A percentile compares a stretch with the other conserved stretches of the same genome.
Evolutionary conservation across 2,888 invertebrate species (phyloP).

Genomic region (Chalcosyrphus nemorum): DNA sequence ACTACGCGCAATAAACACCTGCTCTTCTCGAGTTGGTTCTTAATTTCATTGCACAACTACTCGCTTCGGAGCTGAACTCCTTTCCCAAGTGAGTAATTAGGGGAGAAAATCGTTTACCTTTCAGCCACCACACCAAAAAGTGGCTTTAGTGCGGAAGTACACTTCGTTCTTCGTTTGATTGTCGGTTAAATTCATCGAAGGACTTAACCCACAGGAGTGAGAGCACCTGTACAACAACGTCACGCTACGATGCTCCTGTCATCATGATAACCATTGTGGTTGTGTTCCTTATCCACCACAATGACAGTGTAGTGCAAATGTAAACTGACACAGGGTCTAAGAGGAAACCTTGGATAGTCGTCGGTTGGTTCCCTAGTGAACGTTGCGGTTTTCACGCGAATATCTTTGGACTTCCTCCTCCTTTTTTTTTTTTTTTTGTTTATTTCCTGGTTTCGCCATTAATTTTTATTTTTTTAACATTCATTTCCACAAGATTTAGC

Average conservation of each 20-base stretch:
- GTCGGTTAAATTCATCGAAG: conserved; percentile 48
- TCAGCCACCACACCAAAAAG: conserved; percentile 21
- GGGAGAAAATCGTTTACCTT: conserved; percentile 39
- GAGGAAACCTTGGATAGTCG: not conserved
- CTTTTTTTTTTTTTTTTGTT: conserved; percentile 5
- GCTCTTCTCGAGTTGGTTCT: conserved; percentile 31
- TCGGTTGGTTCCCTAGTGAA: not conserved
- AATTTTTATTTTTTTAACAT: conserved; percentile 57
- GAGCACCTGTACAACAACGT: conserved; percentile 52
- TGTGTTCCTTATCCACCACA: not conserved
- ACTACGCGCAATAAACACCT: conserved; percentile 64
- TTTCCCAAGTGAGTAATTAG: conserved; percentile 47
- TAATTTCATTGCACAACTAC: conserved; percentile 23
- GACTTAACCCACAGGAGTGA: conserved; percentile 43
- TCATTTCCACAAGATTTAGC: conserved; percentile 67
- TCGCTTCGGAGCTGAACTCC: not conserved
- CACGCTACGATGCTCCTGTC: conserved; percentile 55
- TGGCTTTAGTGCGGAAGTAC: conserved; percentile 45
- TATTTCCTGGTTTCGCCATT: conserved; percentile 55
- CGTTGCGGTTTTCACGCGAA: conserved; percentile 56
- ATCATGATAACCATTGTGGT: conserved; percentile 29
- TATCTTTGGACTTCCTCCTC: conserved; percentile 16
- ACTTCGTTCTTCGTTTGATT: conserved; percentile 44
- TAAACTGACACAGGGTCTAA: not conserved
- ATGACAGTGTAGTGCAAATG: not conserved